phyloP scores from a whole-genome alignment of 2,888 invertebrate genomes.

The Allolobophora icterica region DNA sequence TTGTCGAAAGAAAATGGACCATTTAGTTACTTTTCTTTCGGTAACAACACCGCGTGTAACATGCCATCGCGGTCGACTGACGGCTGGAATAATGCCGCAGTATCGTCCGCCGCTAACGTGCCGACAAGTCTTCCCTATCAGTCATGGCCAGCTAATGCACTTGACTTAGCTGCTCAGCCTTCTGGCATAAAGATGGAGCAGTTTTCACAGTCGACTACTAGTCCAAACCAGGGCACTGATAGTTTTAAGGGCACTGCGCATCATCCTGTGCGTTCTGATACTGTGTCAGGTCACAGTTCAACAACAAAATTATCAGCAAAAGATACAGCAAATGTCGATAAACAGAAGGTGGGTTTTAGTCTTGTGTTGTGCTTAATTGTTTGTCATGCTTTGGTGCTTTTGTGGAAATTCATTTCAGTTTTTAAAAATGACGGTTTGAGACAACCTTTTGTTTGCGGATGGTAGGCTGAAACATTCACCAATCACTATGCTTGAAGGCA shows the following conservation, averaged over 20 bases:
- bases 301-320: background rate
- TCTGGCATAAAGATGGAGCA: background rate
- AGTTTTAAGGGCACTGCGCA: background rate
- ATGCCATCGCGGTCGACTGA: background rate
- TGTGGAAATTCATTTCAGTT: background rate
- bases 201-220: background rate
- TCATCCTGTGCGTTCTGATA: background rate
- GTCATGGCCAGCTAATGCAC: background rate
- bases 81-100: background rate
- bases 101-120: background rate
- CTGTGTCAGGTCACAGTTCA: background rate
- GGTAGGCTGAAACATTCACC: background rate
- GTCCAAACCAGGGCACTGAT: background rate
- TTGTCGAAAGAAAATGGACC: background rate
- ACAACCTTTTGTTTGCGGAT: background rate
- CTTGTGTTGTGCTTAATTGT: background rate
- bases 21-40: background rate
- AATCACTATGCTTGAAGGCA: background rate
- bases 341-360: slow-evolving; percentile 8
- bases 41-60: background rate
- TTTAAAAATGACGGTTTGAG: background rate
- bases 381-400: background rate
- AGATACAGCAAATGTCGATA: background rate
- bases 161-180: background rate
- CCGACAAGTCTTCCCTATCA: background rate